Conservation (phyloP, 2,888 invertebrate genomes). For the Heliconius sara region DNA sequence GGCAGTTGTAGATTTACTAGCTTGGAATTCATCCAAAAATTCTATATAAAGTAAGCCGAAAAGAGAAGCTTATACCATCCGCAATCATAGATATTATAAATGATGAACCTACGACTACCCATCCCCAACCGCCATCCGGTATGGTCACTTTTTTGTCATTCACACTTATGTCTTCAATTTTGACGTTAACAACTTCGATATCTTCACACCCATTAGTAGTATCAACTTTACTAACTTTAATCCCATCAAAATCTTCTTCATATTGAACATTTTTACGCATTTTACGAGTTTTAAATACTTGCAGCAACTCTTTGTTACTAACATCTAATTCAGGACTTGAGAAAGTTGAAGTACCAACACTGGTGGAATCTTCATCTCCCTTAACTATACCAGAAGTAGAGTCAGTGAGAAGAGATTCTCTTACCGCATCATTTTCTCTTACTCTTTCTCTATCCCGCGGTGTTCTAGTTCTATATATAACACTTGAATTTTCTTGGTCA, state of each 20-base stretch:
- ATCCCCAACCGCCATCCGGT: slow-evolving; percentile 94
- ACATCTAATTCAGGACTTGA: slow-evolving; percentile 73
- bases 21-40: slow-evolving; percentile 90
- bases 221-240: slow-evolving; percentile 50
- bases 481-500: slow-evolving; percentile 59
- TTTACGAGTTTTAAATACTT: slow-evolving; percentile 47
- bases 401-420: slow-evolving; percentile 74
- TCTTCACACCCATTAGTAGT: slow-evolving; percentile 51
- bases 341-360: slow-evolving; percentile 65
- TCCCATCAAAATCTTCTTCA: slow-evolving; percentile 46
- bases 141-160: slow-evolving; percentile 78
- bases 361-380: slow-evolving; percentile 71
- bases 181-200: slow-evolving; percentile 56
- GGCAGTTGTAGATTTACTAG: slow-evolving; percentile 93
- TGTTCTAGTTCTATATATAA: slow-evolving; percentile 67
- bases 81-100: slow-evolving; percentile 94
- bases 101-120: slow-evolving; percentile 94
- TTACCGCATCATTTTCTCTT: slow-evolving; percentile 59
- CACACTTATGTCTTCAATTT: slow-evolving; percentile 48
- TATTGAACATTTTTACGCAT: slow-evolving; percentile 38
- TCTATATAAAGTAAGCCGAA: slow-evolving; percentile 95
- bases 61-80: slow-evolving; percentile 96
- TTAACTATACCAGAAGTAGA: slow-evolving; percentile 81
- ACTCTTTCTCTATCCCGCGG: slow-evolving; percentile 58
- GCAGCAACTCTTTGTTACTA: slow-evolving; percentile 58